Base-by-base conservation (phyloP, 1,140 invertebrate genomes). In the Cephus cinctus region DNA sequence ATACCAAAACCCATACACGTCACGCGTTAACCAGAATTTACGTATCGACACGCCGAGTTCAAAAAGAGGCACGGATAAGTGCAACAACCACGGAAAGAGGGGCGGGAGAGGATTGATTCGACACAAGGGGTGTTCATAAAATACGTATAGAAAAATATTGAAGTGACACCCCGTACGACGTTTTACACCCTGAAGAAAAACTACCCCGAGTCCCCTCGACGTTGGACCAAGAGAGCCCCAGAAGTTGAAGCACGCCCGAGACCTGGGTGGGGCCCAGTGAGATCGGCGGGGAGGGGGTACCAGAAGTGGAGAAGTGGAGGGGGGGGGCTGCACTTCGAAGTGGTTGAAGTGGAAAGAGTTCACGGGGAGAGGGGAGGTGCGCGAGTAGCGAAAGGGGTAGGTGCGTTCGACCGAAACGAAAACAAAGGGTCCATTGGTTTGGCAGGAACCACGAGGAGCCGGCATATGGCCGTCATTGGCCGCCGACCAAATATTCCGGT, bases 391-490 rank as follows among this genome's bases (percentile, higher is more conserved):
- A 9, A 36, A 8, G 34, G n/a, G 57, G 39, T 48, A 30, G 59
- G 47, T 57, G 50, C 47, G 51, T 56, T 61, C 55, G 60, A 54
- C 44, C 54, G 52, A 54, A 62, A 64, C 50, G 59, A 65, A 66
- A 66, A 66, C 63, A 66, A 66, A 66, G 57, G 63, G 47, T 58
- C 50, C 52, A 61, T 47, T 46, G 59, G 50, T 52, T 51, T 34
- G 46, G 50, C 39, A 42, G 20, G 46, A 18, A 50, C 49, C 50
- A 40, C 41, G 52, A 38, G 36, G 34, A 31, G 49, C 45, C 45
- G 55, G 61, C 62, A 64, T 64, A 64, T 64, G 62, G 62, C 50
- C 42, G 47, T 31, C 51, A 56, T 49, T 30, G 51, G 31, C 57
- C 34, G 30, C 34, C 59, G 61, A 55, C 44, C 40, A 43, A 39